Evolutionary conservation across 2,113 vertebrate genomes (phyloP).

Genomic region (Malurus elegans): DNA sequence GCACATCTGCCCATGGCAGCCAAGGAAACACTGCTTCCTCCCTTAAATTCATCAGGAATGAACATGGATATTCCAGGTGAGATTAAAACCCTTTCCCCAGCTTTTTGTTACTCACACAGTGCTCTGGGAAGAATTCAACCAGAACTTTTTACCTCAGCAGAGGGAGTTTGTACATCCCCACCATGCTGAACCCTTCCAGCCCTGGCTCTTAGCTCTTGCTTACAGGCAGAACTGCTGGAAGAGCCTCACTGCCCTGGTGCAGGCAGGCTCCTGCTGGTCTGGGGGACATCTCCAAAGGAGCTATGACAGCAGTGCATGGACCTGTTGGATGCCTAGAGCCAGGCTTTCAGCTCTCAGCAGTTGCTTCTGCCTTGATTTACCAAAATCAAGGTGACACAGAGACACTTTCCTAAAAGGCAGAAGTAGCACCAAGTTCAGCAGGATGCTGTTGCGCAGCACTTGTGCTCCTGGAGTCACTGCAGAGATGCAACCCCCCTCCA

Average conservation of each 20-base stretch:
- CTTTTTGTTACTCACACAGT: background rate
- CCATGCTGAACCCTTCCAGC: background rate
- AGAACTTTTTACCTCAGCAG: background rate
- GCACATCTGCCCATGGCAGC: rapidly evolving
- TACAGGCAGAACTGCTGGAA: background rate
- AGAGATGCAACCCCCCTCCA: background rate
- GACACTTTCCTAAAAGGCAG: background rate
- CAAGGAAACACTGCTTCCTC: background rate
- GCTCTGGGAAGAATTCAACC: background rate
- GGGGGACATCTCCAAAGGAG: background rate
- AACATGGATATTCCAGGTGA: background rate
- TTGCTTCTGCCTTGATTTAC: background rate
- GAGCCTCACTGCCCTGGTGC: background rate
- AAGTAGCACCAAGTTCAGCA: background rate
- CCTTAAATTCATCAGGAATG: background rate
- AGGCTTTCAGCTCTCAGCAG: background rate
- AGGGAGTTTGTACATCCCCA: background rate
- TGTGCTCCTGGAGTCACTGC: background rate
- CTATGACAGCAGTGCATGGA: background rate
- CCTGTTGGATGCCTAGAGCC: background rate
- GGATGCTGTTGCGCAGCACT: background rate
- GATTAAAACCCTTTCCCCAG: background rate
- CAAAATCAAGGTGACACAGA: background rate
- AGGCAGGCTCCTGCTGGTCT: background rate
- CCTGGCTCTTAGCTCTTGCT: background rate